Evolutionary conservation across 2,113 vertebrate genomes (phyloP).

Genomic region (Lichenostomus cassidix): DNA sequence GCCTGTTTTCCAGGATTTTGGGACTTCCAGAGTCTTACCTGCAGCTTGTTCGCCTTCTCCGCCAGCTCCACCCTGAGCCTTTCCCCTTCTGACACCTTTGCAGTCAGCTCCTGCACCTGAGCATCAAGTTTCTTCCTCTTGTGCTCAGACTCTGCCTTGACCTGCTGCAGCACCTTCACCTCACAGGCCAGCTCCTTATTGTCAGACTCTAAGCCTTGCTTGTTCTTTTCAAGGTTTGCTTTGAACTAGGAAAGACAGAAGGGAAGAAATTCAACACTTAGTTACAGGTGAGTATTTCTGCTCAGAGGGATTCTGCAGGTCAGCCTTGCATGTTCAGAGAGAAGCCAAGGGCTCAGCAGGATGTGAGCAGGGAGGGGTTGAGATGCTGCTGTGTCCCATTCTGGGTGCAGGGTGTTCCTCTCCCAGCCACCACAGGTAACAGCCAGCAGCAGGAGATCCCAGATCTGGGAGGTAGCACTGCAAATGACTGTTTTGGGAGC

Average conservation of each 20-base stretch:
- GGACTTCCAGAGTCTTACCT: constrained; percentile 75
- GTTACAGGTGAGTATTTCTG: background rate
- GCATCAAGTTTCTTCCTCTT: constrained; percentile 94
- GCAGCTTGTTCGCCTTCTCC: constrained; percentile 87
- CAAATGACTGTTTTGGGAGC: background rate
- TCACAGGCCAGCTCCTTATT: constrained; percentile 92
- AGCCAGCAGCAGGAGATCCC: background rate
- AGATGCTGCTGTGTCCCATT: background rate
- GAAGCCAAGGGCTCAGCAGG: background rate
- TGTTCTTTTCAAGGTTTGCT: constrained; percentile 94
- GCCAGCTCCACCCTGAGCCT: constrained; percentile 83
- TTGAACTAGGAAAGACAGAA: constrained; percentile 81
- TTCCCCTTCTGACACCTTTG: constrained; percentile 87
- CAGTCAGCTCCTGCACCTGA: constrained; percentile 88
- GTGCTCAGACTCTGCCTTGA: constrained; percentile 89
- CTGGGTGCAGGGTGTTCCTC: background rate
- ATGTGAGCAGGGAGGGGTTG: background rate
- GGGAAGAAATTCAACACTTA: background rate
- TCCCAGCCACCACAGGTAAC: background rate
- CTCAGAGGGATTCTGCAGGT: background rate
- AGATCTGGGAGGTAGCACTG: background rate
- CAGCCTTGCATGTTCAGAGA: background rate
- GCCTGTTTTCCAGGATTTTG: background rate
- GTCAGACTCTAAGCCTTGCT: constrained; percentile 90
- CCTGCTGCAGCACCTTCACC: constrained; percentile 92